Conservation (phyloP, 2,113 vertebrate species). For the Corapipo altera region DNA sequence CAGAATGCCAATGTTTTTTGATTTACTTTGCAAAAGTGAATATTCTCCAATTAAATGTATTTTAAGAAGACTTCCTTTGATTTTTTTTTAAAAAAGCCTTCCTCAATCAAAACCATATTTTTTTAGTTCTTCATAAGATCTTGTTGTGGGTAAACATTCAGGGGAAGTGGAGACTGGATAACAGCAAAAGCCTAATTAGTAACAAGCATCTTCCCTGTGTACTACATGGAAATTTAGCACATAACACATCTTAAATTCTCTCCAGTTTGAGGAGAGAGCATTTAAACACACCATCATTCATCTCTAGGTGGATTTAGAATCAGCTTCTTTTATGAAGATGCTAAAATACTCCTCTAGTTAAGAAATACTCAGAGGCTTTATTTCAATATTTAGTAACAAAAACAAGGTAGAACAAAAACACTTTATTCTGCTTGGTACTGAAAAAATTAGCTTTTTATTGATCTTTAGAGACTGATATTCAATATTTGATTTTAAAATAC, state of each 20-base stretch:
- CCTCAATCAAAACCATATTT: not conserved
- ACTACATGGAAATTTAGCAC: not conserved
- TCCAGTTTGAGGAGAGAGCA: not conserved
- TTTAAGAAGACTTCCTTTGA: not conserved
- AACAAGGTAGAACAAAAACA: not conserved
- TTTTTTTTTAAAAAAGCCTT: not conserved
- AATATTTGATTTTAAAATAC: slow-evolving; percentile 12
- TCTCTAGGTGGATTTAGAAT: not conserved
- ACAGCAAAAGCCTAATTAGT: not conserved
- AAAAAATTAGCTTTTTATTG: slow-evolving; percentile 39
- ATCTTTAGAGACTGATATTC: slow-evolving; percentile 19
- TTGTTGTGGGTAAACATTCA: not conserved
- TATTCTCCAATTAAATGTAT: not conserved
- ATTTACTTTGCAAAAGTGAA: not conserved
- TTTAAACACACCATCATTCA: not conserved
- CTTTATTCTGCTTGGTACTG: not conserved
- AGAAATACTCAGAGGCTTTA: not conserved
- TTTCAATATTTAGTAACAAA: slow-evolving; percentile 17
- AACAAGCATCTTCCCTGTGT: not conserved
- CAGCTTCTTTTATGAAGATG: not conserved
- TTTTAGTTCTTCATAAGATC: not conserved
- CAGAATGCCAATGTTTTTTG: not conserved
- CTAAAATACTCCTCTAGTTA: not conserved
- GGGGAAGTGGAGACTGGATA: not conserved
- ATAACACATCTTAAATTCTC: not conserved